Conservation (phyloP, 2,888 invertebrate genomes). For the Xanthorhoe spadicearia region DNA sequence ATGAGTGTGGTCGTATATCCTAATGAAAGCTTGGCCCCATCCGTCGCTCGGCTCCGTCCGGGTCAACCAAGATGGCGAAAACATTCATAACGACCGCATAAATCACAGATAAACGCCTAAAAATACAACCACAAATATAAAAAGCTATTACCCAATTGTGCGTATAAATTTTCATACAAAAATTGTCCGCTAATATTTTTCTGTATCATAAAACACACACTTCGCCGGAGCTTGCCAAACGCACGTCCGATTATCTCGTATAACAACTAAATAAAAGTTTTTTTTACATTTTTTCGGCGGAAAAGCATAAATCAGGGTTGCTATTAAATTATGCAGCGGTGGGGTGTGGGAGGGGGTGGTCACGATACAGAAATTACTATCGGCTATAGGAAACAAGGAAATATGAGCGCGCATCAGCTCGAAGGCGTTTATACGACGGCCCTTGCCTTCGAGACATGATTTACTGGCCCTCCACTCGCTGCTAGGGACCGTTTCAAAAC, state of each 20-base stretch:
- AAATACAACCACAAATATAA: slow-evolving; percentile 34
- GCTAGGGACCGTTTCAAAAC: not conserved
- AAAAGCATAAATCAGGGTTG: slow-evolving; percentile 58
- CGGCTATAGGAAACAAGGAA: slow-evolving; percentile 41
- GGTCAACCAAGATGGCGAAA: slow-evolving; percentile 33
- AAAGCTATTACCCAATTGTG: slow-evolving; percentile 36
- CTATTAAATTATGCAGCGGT: slow-evolving; percentile 63
- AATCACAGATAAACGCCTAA: slow-evolving; percentile 33
- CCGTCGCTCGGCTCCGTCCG: not conserved
- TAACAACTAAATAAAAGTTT: slow-evolving; percentile 42
- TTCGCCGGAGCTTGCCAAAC: slow-evolving; percentile 34
- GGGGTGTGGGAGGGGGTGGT: slow-evolving; percentile 42
- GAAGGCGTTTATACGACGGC: slow-evolving; percentile 24
- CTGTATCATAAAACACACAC: slow-evolving; percentile 37
- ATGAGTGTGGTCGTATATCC: not conserved
- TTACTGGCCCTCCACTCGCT: slow-evolving; percentile 18
- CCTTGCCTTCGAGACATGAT: slow-evolving; percentile 30
- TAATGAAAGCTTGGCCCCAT: slow-evolving; percentile 9
- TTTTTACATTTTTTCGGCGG: slow-evolving; percentile 30
- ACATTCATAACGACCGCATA: slow-evolving; percentile 35
- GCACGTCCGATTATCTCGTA: slow-evolving; percentile 39
- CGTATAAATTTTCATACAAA: slow-evolving; percentile 40
- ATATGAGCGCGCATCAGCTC: slow-evolving; percentile 36
- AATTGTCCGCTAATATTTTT: slow-evolving; percentile 36
- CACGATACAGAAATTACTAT: slow-evolving; percentile 56